Evolutionary conservation across 1,140 invertebrate species (phyloP).

Genomic region (Eumaeus atala): DNA sequence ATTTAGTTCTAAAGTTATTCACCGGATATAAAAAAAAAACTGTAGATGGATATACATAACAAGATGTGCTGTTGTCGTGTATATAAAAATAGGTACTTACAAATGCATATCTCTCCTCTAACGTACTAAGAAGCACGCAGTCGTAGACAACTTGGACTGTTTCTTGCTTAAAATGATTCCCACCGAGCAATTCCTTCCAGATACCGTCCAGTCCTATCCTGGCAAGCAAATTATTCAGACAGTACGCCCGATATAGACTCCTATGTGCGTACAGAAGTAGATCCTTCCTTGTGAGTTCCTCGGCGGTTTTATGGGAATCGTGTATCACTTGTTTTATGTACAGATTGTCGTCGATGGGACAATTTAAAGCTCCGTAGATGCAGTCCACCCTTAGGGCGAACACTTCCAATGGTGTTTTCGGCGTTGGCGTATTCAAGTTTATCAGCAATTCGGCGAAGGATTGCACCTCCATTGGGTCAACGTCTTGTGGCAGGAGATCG

Average conservation of each 20-base stretch:
- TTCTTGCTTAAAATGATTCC: slow-evolving; percentile 26
- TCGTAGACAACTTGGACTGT: slow-evolving; percentile 31
- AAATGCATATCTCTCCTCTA: slow-evolving; percentile 41
- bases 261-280: slow-evolving; percentile 23
- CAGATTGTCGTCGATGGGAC: slow-evolving; percentile 34
- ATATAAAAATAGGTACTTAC: slow-evolving; percentile 51
- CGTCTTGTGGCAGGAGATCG: slow-evolving; percentile 16
- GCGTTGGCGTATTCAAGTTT: slow-evolving; percentile 2
- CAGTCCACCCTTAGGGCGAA: slow-evolving; percentile 35
- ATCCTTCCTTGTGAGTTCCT: slow-evolving; percentile 21
- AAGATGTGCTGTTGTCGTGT: no score
- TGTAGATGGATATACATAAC: no score
- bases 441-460: slow-evolving; percentile 24
- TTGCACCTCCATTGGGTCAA: slow-evolving; percentile 10
- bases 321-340: slow-evolving; percentile 21
- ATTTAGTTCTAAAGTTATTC: no score
- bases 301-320: slow-evolving; percentile 4
- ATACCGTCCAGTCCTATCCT: slow-evolving; percentile 17
- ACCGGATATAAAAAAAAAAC: no score
- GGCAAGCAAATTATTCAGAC: slow-evolving; percentile 29
- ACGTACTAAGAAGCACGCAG: slow-evolving; percentile 28
- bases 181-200: slow-evolving; percentile 17
- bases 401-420: slow-evolving; percentile 17
- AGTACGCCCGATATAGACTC: slow-evolving; percentile 30
- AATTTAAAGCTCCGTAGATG: slow-evolving; percentile 35